A percentile compares a stretch with the other conserved stretches of the same genome.
phyloP scores from a whole-genome alignment of 2,888 invertebrate genomes.

The Octonoba sinensis region DNA sequence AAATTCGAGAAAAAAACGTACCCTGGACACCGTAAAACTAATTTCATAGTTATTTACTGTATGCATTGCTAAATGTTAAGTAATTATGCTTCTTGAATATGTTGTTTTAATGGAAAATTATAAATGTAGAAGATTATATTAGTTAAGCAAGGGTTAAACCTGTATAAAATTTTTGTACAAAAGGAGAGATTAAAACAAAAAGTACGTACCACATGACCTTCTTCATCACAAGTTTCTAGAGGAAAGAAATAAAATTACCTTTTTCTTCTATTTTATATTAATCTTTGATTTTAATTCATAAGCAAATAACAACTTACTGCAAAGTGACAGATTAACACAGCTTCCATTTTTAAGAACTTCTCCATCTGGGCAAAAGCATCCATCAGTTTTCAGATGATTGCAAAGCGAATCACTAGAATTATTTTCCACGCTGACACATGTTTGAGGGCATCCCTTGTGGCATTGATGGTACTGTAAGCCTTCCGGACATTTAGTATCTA shows the following conservation, averaged over 20 bases:
- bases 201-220: constrained; percentile 74
- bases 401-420: constrained; percentile 19
- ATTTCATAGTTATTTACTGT: no score
- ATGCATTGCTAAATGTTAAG: no score
- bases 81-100: no score
- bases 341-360: constrained; percentile 80
- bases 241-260: constrained; percentile 15
- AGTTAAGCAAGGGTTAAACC: no score
- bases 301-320: constrained; percentile 64
- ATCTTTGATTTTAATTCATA: background rate
- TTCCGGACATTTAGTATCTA: constrained; percentile 73
- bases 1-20: no score
- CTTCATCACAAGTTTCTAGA: constrained; percentile 79
- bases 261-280: background rate
- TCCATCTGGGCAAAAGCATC: constrained; percentile 85
- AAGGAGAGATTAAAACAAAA: no score
- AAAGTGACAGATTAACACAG: constrained; percentile 80
- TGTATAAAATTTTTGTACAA: no score
- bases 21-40: no score
- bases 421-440: constrained; percentile 72
- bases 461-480: constrained; percentile 74
- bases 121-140: no score
- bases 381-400: constrained; percentile 54
- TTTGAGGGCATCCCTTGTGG: constrained; percentile 77
- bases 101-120: no score